Conservation (phyloP, 2,888 invertebrate genomes). For the Eustalomyia histrio region DNA sequence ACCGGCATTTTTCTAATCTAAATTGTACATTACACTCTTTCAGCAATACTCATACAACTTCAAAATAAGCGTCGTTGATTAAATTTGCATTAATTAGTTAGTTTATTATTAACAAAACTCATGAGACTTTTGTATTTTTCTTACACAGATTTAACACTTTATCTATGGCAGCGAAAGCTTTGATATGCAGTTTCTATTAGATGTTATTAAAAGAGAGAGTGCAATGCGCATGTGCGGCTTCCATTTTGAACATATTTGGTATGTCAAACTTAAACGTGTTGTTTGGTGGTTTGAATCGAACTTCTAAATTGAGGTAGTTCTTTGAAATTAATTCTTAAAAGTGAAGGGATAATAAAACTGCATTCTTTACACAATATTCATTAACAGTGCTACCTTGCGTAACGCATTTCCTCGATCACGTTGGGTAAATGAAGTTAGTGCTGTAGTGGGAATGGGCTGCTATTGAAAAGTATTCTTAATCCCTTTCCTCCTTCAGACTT, state of each 20-base stretch:
- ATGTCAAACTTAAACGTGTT: not conserved
- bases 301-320: not conserved
- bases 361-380: too few relatives aligned
- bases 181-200: not conserved
- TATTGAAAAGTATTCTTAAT: too few relatives aligned
- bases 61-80: constrained; percentile 19
- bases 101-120: constrained; percentile 18
- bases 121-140: not conserved
- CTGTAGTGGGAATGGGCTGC: too few relatives aligned
- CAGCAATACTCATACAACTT: not conserved
- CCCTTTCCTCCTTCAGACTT: too few relatives aligned
- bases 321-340: not conserved
- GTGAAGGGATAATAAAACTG: not conserved
- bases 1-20: constrained; percentile 58
- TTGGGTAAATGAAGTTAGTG: too few relatives aligned
- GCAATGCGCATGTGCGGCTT: constrained; percentile 32
- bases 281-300: constrained; percentile 13
- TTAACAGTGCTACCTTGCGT: too few relatives aligned
- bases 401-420: too few relatives aligned
- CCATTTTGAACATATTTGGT: not conserved
- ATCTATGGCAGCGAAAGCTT: constrained; percentile 18
- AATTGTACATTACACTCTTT: constrained; percentile 56
- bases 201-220: not conserved
- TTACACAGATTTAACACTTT: constrained; percentile 16
- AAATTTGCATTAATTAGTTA: constrained; percentile 33